Percentiles rank a stretch among this genome's conserved stretches.
phyloP scores from a whole-genome alignment of 1,140 invertebrate genomes.

The Agraylea sexmaculata region DNA sequence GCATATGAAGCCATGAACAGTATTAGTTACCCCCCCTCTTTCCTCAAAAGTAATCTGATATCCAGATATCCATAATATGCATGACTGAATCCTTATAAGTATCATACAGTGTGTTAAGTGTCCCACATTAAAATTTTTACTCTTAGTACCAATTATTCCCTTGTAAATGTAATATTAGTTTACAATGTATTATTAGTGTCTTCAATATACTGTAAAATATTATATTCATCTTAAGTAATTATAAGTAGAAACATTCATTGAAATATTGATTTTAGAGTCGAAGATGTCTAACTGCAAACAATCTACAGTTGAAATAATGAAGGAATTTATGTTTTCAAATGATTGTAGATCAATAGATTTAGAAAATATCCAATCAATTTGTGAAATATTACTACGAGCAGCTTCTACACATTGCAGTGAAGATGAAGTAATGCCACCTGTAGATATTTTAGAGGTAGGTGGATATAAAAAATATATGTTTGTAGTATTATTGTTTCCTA shows the following conservation, averaged over 20 bases:
- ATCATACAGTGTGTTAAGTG: no score
- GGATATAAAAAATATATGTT: background rate
- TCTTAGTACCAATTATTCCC: background rate
- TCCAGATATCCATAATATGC: no score
- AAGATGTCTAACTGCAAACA: constrained; percentile 17
- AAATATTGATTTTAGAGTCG: constrained; percentile 11
- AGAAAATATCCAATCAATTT: constrained; percentile 29
- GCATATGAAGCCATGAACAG: no score
- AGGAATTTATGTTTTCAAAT: constrained; percentile 12
- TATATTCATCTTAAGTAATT: no score
- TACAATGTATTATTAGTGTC: background rate
- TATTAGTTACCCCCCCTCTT: no score
- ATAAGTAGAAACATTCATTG: no score
- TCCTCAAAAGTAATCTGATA: no score
- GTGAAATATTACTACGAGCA: constrained; percentile 37
- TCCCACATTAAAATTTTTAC: background rate
- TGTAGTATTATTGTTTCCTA: background rate
- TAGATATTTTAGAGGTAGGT: constrained; percentile 32
- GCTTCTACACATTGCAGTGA: constrained; percentile 27
- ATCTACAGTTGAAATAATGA: constrained; percentile 9
- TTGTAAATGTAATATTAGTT: constrained; percentile 1
- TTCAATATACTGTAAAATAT: constrained; percentile 1
- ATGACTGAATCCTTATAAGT: no score
- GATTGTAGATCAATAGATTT: constrained; percentile 16
- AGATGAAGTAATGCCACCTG: constrained; percentile 29